phyloP scores from a whole-genome alignment of 2,113 vertebrate genomes.

The Laticauda laticaudata region DNA sequence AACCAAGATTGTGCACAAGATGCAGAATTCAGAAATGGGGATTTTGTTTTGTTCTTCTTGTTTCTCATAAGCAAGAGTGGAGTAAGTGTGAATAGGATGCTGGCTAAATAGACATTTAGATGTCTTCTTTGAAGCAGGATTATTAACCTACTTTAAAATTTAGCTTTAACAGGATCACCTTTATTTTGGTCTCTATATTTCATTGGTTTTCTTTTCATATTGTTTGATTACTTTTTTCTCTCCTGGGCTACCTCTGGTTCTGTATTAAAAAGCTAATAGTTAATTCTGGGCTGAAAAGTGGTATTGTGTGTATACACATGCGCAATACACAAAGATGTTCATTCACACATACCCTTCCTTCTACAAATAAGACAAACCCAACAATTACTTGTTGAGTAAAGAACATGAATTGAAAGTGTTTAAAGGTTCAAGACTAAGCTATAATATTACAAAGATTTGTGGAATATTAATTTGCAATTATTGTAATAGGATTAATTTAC shows the following conservation, averaged over 20 bases:
- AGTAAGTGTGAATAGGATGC: not conserved
- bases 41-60: not conserved
- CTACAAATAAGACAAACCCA: not conserved
- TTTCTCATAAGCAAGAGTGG: not conserved
- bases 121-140: not conserved
- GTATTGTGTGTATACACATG: not conserved
- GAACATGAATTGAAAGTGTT: not conserved
- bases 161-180: not conserved
- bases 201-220: not conserved
- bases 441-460: not conserved
- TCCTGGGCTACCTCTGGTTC: not conserved
- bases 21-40: not conserved
- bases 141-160: not conserved
- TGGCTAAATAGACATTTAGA: not conserved
- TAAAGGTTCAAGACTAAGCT: not conserved
- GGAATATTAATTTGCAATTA: conserved; percentile 4
- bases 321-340: not conserved
- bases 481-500: conserved; percentile 12
- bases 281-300: not conserved
- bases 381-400: not conserved
- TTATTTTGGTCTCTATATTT: not conserved
- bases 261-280: not conserved
- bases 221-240: not conserved
- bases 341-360: not conserved
- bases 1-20: not conserved